Evolutionary conservation across 2,888 invertebrate species (phyloP), one percentile per base, ranked within the genome.

Genomic region (Argynnis bischoffii): DNA sequence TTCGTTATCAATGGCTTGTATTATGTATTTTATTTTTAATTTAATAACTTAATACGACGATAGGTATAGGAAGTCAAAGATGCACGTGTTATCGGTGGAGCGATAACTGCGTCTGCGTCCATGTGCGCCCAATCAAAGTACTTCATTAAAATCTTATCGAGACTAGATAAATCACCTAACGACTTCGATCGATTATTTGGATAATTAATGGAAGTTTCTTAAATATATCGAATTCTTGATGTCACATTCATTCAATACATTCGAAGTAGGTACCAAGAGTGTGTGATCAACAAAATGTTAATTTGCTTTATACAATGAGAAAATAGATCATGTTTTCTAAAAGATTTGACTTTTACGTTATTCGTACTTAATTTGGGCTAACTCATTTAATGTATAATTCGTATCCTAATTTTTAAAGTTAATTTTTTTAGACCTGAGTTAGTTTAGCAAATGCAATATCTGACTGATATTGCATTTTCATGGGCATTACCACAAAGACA

Each of bases 71-170:
- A 84, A 89, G 86, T 84, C 85, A 86, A 81, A 84, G 89, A 85
- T 82, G 88, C 85, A 81, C 84, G 81, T 84, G 86, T 85, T 91
- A 90, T 90, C 90, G 83, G 74, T 72, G 71, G 75, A 76, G 79
- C 82, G 91, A 92, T 91, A 90, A 90, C 86, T 77, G 74, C 83
- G 85, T 85, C 86, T 81, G 75, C 74, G 88, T 88, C 87, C 85
- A 78, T 87, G 90, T 82, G 87, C 87, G 82, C 90, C 90, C 91
- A 92, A 92, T 92, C 92, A 92, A 89, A 91, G 92, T 91, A 91
- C 92, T 92, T 92, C 92, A 92, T 92, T 92, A 92, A 92, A 92
- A 90, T 90, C 90, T 92, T 92, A 92, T 92, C 92, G 89, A 83
- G 86, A 84, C 86, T 88, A 92, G 92, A 92, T 92, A 92, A 92